These are phyloP conservation scores for Cinclus mexicanus DNA, from an alignment of 2,113 vertebrate species.

Conservation along the genomic window DNA sequence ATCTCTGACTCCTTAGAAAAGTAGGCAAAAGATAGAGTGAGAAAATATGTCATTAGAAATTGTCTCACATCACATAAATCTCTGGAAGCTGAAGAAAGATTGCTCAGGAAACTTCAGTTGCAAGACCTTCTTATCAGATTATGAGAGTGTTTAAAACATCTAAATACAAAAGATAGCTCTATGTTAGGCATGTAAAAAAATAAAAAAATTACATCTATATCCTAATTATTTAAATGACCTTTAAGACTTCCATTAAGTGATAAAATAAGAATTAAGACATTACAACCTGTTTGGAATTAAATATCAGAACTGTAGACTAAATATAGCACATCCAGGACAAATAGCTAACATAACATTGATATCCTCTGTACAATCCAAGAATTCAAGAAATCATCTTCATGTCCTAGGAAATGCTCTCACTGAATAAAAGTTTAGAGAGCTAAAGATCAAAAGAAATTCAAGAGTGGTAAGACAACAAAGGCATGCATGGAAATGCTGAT, in stretches of 20 bases:
- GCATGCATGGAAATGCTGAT: fast-evolving
- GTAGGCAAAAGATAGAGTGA: neutral
- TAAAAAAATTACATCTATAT: neutral
- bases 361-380: neutral
- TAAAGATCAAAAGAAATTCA: neutral
- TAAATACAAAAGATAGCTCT: neutral
- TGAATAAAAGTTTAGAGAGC: neutral
- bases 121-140: neutral
- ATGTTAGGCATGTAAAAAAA: neutral
- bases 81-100: neutral
- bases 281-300: neutral
- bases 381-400: neutral
- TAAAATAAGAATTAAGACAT: neutral
- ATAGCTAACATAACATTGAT: fast-evolving
- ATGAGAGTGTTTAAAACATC: neutral
- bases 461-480: fast-evolving
- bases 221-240: neutral
- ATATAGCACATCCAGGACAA: fast-evolving
- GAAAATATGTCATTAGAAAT: neutral
- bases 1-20: neutral
- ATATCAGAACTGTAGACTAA: neutral
- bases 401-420: neutral
- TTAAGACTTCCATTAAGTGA: neutral
- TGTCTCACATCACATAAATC: fast-evolving
- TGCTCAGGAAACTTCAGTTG: neutral